These are phyloP conservation scores for Plumapathes pennacea DNA, from an alignment of 92 coral and sea anemone genomes.

Conservation along the genomic window DNA sequence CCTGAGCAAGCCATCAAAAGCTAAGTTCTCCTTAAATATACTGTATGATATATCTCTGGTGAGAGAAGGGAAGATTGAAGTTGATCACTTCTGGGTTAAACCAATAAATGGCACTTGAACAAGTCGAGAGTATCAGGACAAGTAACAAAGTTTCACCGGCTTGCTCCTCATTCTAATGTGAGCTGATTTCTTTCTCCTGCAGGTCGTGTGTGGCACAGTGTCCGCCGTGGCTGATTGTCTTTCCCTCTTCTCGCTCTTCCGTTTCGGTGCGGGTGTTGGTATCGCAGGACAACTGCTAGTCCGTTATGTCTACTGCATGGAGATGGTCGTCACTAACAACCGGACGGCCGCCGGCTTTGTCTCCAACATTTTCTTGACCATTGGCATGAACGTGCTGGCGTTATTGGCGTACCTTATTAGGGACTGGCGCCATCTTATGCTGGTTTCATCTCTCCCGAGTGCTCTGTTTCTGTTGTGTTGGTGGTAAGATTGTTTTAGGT, in stretches of 20 bases:
- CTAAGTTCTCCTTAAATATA: too few species aligned
- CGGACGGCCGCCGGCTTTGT: slow-evolving; percentile 61
- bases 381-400: slow-evolving; percentile 47
- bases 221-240: slow-evolving; percentile 84
- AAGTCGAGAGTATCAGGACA: too few species aligned
- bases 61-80: too few species aligned
- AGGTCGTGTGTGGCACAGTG: slow-evolving; percentile 58
- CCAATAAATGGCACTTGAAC: neutral
- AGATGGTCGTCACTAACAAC: slow-evolving; percentile 50
- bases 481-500: slow-evolving; percentile 23
- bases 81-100: too few species aligned
- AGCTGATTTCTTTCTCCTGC: slow-evolving; percentile 5
- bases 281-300: slow-evolving; percentile 69
- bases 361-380: slow-evolving; percentile 50
- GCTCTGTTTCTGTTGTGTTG: slow-evolving; percentile 37
- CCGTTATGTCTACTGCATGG: slow-evolving; percentile 73
- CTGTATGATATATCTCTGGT: too few species aligned
- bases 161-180: slow-evolving; percentile 25
- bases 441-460: slow-evolving; percentile 42
- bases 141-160: slow-evolving; percentile 11
- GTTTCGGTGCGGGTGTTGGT: slow-evolving; percentile 74
- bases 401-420: slow-evolving; percentile 52
- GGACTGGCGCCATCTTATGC: slow-evolving; percentile 58
- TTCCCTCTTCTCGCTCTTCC: slow-evolving; percentile 69
- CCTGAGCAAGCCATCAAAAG: too few species aligned